Percentiles rank a stretch among this genome's conserved stretches.
Evolutionary conservation across 2,888 invertebrate species (phyloP).

Genomic region (Lasioglossum calceatum): DNA sequence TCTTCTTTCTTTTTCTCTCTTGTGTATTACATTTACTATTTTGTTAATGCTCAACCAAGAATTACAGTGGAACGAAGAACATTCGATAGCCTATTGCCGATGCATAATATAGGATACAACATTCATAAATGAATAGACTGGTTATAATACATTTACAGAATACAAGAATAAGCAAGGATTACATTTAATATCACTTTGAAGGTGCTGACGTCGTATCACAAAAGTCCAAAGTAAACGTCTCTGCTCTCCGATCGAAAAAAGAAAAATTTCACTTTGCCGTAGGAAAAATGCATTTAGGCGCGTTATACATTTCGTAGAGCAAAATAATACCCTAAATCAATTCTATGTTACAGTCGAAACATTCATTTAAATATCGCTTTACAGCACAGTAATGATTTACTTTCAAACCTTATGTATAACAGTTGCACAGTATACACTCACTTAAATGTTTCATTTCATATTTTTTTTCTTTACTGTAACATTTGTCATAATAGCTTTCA

Average conservation of each 20-base stretch:
- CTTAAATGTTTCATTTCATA: conserved; percentile 54
- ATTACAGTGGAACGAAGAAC: conserved; percentile 22
- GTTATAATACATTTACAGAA: conserved; percentile 55
- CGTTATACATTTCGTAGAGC: conserved; percentile 25
- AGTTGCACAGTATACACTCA: conserved; percentile 67
- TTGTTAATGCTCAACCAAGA: conserved; percentile 59
- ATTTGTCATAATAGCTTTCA: conserved; percentile 66
- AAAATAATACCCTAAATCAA: conserved; percentile 45
- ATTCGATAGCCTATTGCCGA: conserved; percentile 6
- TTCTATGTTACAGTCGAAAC: conserved; percentile 50
- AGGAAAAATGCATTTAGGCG: conserved; percentile 24
- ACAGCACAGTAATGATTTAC: conserved; percentile 59
- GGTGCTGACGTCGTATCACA: conserved; percentile 42
- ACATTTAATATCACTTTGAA: conserved; percentile 6
- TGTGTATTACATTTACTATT: conserved; percentile 25
- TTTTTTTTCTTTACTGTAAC: conserved; percentile 61
- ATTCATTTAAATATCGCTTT: conserved; percentile 57
- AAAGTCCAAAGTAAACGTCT: conserved; percentile 14
- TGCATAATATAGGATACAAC: conserved; percentile 32
- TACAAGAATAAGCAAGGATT: conserved; percentile 38
- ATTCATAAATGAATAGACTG: conserved; percentile 54
- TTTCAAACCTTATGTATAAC: conserved; percentile 66
- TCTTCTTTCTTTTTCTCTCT: not conserved
- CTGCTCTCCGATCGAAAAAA: not conserved
- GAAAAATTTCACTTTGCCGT: not conserved